Percentiles rank a stretch among this genome's conserved stretches.
Conservation (phyloP, 2,888 invertebrate genomes). For the Tromatobia lineatoria region DNA sequence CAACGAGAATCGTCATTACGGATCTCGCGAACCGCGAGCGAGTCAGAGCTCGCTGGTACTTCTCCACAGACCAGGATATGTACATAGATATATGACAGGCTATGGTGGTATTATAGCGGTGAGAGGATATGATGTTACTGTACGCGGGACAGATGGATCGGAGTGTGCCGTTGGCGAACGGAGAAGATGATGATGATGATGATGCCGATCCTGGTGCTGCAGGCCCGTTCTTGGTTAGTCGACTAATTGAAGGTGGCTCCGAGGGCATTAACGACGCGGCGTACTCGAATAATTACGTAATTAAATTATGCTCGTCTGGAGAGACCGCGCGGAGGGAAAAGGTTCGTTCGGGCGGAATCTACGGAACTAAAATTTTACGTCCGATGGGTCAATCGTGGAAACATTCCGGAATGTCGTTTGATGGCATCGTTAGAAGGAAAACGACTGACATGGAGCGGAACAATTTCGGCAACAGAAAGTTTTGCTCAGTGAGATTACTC, state of each 20-base stretch:
- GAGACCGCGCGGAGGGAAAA: not conserved
- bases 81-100: not conserved
- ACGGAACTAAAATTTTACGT: not conserved
- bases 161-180: not conserved
- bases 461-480: no score
- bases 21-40: slow-evolving; percentile 6
- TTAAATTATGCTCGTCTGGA: slow-evolving; percentile 64
- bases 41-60: slow-evolving; percentile 35
- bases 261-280: slow-evolving; percentile 62
- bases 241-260: slow-evolving; percentile 72
- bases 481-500: no score
- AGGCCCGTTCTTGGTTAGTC: slow-evolving; percentile 50
- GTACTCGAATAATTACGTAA: slow-evolving; percentile 68
- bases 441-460: no score
- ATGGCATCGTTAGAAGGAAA: no score
- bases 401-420: not conserved
- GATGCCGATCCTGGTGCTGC: slow-evolving; percentile 18
- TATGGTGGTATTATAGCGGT: not conserved
- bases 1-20: slow-evolving; percentile 51
- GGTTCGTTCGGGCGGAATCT: slow-evolving; percentile 4
- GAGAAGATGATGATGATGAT: slow-evolving; percentile 18
- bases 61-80: slow-evolving; percentile 18
- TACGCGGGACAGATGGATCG: not conserved
- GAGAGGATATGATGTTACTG: slow-evolving; percentile 22
- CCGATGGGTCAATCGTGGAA: not conserved